Percentiles rank a stretch among this genome's conserved stretches.
phyloP scores from a whole-genome alignment of 2,113 vertebrate genomes.

The Pseudonaja textilis region DNA sequence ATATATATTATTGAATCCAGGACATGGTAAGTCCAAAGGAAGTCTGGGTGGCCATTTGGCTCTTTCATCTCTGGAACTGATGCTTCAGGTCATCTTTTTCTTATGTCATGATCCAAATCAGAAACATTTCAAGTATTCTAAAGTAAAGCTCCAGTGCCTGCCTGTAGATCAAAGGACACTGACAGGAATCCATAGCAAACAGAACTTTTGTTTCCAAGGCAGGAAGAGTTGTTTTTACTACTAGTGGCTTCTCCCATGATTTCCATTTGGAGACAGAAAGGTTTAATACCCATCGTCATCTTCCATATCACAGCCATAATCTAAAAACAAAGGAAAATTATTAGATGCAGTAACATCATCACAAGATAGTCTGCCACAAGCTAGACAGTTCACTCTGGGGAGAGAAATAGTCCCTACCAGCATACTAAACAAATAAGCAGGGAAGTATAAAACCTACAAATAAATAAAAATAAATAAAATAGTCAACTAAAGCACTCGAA shows the following conservation, averaged over 20 bases:
- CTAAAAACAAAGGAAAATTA: conserved; percentile 67
- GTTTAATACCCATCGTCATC: conserved; percentile 82
- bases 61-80: conserved; percentile 36
- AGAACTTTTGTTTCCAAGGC: conserved; percentile 44
- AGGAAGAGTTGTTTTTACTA: conserved; percentile 6
- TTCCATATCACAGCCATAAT: conserved; percentile 87
- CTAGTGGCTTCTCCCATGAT: conserved; percentile 50
- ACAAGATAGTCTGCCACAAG: neutral
- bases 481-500: neutral
- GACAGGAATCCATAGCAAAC: conserved; percentile 47
- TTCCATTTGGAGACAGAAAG: conserved; percentile 35
- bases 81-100: conserved; percentile 36
- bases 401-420: neutral
- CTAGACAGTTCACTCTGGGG: neutral
- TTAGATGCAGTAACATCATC: neutral
- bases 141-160: conserved; percentile 53
- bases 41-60: conserved; percentile 6
- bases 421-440: neutral
- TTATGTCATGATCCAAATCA: conserved; percentile 43
- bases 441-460: neutral
- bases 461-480: neutral
- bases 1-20: conserved; percentile 24
- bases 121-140: conserved; percentile 57
- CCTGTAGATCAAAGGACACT: conserved; percentile 51
- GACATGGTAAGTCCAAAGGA: conserved; percentile 29